Conservation (phyloP, 2,797 vertebrate species). For the Tokudaia muenninki region DNA sequence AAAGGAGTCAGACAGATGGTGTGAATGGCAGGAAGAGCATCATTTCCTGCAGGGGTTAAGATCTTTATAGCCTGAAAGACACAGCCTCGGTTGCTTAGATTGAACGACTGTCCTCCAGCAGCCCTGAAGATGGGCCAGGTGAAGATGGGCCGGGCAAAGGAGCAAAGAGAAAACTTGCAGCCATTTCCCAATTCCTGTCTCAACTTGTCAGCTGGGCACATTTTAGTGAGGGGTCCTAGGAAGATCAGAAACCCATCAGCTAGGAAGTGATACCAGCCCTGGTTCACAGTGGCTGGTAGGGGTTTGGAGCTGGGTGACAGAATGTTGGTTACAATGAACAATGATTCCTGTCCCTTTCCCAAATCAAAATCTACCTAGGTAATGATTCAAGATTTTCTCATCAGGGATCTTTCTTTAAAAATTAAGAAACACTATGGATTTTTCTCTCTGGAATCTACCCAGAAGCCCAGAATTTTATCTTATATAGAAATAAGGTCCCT, state of each 20-base stretch:
- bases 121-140: not conserved
- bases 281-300: too few relatives aligned
- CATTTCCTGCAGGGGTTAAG: fast-evolving
- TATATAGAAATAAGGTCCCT: not conserved
- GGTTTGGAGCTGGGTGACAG: not conserved
- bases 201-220: not conserved
- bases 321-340: not conserved
- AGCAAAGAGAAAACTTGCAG: not conserved
- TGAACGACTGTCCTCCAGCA: not conserved
- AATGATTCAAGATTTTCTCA: not conserved
- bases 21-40: not conserved
- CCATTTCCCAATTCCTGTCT: not conserved
- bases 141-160: not conserved
- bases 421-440: not conserved
- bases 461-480: not conserved
- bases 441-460: not conserved
- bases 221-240: not conserved
- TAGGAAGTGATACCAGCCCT: too few relatives aligned
- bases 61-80: not conserved
- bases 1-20: not conserved
- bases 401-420: not conserved
- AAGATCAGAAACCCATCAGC: not conserved
- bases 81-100: not conserved
- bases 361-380: not conserved
- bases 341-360: not conserved